Base-by-base conservation (phyloP, 2,113 vertebrate genomes). In the Saccopteryx leptura region DNA sequence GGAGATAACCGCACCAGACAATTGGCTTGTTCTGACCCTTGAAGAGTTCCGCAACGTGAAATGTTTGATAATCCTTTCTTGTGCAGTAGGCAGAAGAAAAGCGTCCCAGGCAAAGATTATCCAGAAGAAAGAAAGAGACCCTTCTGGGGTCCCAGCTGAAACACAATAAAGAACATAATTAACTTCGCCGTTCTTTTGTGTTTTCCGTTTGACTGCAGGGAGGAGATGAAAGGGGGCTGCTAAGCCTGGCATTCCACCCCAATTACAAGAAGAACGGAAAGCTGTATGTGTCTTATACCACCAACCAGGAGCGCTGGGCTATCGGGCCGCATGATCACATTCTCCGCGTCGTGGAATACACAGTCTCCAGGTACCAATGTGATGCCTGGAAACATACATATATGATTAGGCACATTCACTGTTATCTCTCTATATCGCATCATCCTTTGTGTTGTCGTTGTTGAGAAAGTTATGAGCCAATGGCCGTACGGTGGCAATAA, bases 231-330 rank as follows among this genome's bases (percentile, higher is more conserved):
- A 99, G 99, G 98, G 99, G 99, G 97, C 99, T 99, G 98, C 98
- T 99, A 99, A 99, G 99, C 99, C 99, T 99, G 98, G 99, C 99
- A 99, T 99, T 99, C 99, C 99, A 99, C 98, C 99, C 99, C 99
- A 99, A 99, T 99, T 99, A 99, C 98, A 99, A 99, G 99, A 99
- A 99, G 99, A 99, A 99, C 99, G 99, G 99, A 99, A 99, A 99
- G 98, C 99, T 99, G 95, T 99, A 99, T 98, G 98, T 99, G 98
- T 99, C 99, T 98, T 99, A 99, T 98, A 99, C 99, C 98, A 99
- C 99, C 99, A 99, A 99, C 99, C 99, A 99, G 98, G 99, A 99
- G 93, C 99, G 99, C 97, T 99, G 99, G 99, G 99, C 99, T 92
- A 99, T 99, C 39, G 99, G 99, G 98, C 99, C 99, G 97, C 99